Evolutionary conservation across 1,140 invertebrate species (phyloP), one percentile per base, ranked within the genome.

Genomic region (Trichonephila clavata): DNA sequence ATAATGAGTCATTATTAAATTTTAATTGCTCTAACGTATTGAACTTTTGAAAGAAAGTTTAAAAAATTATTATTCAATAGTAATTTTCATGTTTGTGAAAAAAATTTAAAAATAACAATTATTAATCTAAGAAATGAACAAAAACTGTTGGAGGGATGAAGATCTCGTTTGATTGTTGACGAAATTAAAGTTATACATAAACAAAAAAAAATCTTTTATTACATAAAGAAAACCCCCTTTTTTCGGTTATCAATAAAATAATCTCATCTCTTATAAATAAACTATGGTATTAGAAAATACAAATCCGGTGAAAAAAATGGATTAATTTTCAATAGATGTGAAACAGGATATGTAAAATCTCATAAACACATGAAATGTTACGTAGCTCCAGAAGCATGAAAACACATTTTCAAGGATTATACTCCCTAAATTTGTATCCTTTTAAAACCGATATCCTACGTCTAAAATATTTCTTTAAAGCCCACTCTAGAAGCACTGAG

Each of bases 391-490:
- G 27, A 77, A 39, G 24, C 27, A 16, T 39, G 71, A 39, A 77
- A 77, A 20, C 16, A 77, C 71, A 77, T 77, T 77, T 77, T 27
- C 14, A 32, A 77, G 71, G 71, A 77, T 77, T 77, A 77, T 32
- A 18, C 71, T 16, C 16, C 18, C 32, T 16, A 77, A 77, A 77
- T 32, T 39, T 27, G 18, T 32, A 32, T 27, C 71, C 32, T 77
- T 77, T 77, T 18, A 18, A 77, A 77, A 77, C 27, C 32, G 32
- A 32, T 77, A 77, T 77, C 27, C 32, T 39, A 18, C 27, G 27
- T 32, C 71, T 77, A 32, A 77, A 77, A 39, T n/a, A 59, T 24
- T 84, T 84, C 81, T 57, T n/a, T 20, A n/a, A 83, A 84, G 81
- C 50, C 81, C 39, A 84, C 57, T 84, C 57, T 16, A n/a, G 8